Conservation (phyloP, 2,888 invertebrate genomes). For the Odontomyia ornata region DNA sequence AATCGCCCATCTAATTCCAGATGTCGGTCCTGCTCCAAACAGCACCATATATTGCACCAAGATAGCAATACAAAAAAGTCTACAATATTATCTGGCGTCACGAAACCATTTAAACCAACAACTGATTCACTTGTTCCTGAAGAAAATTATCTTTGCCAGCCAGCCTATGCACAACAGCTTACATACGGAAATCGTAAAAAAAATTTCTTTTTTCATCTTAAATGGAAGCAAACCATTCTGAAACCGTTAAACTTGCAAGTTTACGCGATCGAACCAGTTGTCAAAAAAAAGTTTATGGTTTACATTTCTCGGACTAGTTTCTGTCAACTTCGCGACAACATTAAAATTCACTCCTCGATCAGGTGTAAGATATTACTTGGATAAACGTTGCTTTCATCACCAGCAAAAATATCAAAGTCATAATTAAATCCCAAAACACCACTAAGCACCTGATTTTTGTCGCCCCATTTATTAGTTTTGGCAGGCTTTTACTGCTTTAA, state of each 20-base stretch:
- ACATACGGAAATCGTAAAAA: too few species aligned
- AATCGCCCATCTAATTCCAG: too few species aligned
- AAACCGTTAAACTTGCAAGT: conserved; percentile 50
- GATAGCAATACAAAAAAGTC: too few species aligned
- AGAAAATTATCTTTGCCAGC: too few species aligned
- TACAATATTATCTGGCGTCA: too few species aligned
- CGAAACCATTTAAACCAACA: too few species aligned
- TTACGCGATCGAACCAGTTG: conserved; percentile 55
- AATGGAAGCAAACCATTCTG: conserved; percentile 51
- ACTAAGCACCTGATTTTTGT: conserved; percentile 58
- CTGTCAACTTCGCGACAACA: conserved; percentile 53
- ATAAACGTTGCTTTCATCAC: conserved; percentile 53
- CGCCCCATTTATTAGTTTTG: conserved; percentile 58
- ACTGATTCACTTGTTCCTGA: too few species aligned
- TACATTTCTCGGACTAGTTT: conserved; percentile 53
- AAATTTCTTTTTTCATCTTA: conserved; percentile 50
- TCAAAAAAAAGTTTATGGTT: conserved; percentile 57
- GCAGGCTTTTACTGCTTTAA: conserved; percentile 58
- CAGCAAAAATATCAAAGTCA: conserved; percentile 58
- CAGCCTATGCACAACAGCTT: too few species aligned
- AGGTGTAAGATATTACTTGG: conserved; percentile 53
- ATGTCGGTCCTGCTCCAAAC: too few species aligned
- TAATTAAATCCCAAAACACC: conserved; percentile 59
- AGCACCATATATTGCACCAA: too few species aligned
- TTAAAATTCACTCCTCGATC: conserved; percentile 54